Base-by-base conservation (phyloP, 1,140 invertebrate species). In the Parapsyche elsis region DNA sequence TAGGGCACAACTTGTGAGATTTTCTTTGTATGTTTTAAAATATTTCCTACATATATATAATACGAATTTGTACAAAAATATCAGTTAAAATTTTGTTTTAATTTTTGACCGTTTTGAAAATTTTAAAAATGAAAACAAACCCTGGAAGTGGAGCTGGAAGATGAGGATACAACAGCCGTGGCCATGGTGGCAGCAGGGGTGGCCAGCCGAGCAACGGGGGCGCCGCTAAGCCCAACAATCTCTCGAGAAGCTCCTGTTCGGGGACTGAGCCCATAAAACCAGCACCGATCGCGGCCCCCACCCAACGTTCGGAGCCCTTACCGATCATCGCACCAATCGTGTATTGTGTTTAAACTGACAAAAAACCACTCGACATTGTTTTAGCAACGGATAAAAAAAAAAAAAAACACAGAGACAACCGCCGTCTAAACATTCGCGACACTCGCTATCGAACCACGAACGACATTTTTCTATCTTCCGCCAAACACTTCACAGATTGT, bases 131-230 rank as follows among this genome's bases (percentile, higher is more conserved):
- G 30, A 38, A 2, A 12, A 67, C 64, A 67, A 71, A 83, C 81
- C 82, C 82, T 5, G 82, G 82, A 16, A 83, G 24, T 7, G 82
- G 82, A 19, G 81, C 80, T 9, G 82, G 57, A 16, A 83, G 49
- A n/a, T 77, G 74, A 30, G 82, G 82, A 49, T 83, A 83, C 9
- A 83, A 57, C 9, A 83, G 67, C 30, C 82, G 59, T 57, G 82
- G 82, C 82, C 82, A 83, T 38, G 82, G 82, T 53, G 82, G 82
- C 19, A 83, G 74, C 24, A 80, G 59, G 19, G 82, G 82, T 19
- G 82, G 82, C 82, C 82, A 83, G 0, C 80, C 82, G 59, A 83
- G 38, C 46, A 83, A 74, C n/a, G 82, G 82, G 19, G 82, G 82
- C 5, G 79, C 79, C 7, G 79, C 77, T 5, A 81, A 38, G 24